Evolutionary conservation across 92 coral and sea anemone species (phyloP), one percentile per base, ranked within the genome.

Genomic region (Actinernus sp.): DNA sequence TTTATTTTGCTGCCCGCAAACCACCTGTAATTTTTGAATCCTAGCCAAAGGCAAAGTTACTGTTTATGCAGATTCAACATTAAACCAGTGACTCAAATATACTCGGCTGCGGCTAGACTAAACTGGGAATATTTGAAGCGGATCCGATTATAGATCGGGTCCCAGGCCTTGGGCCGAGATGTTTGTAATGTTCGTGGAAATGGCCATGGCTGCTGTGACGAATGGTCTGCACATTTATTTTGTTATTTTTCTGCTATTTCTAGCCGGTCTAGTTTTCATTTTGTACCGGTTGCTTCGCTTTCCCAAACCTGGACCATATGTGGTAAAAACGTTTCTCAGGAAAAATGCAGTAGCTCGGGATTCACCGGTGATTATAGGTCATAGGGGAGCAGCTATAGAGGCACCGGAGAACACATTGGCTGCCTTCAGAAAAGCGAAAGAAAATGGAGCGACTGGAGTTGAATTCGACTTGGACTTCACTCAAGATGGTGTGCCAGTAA

Each of bases 381-480:
- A 93, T 49, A 72, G 98, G 49, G 98, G 98, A 6, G 82, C 91
- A 10, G 84, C 60, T 26, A 26, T 71, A 3, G 97, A 91, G 37
- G 98, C 97, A 0, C 98, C 98, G 0, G 98, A 93, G 53, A 93
- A 93, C 53, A 93, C 98, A 3, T 39, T 93, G 1, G 91, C 89
- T 4, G 97, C 97, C 22, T 93, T 93, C 47, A 76, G 80, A 49
- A 71, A 76, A 60, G 97, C 98, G 26, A 88, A 88, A 47, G 82
- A 93, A 63, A 87, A 79, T 58, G 98, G 97, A 17, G 96, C 97
- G n/a, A 53, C 47, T 27, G 98, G 81, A 1, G 97, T 93, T 22
- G 97, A 93, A 53, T 93, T 93, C 68, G 98, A 93, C 58, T 88
- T 93, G 41, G 97, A 90, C 50, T 91, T 93, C 61, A 86, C 97